Conservation (phyloP, 2,797 vertebrate genomes). For the Yasuhikotakia modesta region DNA sequence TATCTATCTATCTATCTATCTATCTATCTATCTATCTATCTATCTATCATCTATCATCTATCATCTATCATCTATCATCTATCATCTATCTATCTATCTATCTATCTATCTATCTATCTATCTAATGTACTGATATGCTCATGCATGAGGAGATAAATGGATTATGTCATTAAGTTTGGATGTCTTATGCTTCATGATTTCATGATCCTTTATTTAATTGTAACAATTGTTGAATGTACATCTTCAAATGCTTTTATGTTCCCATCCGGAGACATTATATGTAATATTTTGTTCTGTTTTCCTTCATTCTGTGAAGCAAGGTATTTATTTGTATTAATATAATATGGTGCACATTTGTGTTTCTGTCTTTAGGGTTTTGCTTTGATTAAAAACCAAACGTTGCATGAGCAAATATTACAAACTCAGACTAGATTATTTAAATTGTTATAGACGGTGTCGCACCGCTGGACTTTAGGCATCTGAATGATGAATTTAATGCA, state of each 20-base stretch:
- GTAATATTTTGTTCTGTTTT: too few species aligned
- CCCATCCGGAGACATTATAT: too few species aligned
- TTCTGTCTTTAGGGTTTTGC: not conserved
- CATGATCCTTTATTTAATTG: not conserved
- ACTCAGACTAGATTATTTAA: not conserved
- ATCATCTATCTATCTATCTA: constrained; percentile 22
- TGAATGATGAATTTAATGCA: not conserved
- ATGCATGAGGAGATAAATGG: not conserved
- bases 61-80: not conserved
- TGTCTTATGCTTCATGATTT: not conserved
- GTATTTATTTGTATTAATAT: not conserved
- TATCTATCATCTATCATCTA: not conserved
- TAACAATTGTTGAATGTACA: not conserved
- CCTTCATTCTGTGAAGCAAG: not conserved
- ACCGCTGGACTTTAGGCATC: not conserved
- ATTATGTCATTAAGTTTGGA: not conserved
- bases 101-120: constrained; percentile 18
- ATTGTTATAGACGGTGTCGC: not conserved
- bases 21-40: constrained; percentile 6
- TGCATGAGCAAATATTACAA: not conserved
- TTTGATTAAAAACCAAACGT: constrained; percentile 21
- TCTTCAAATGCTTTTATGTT: not conserved
- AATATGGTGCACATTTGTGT: not conserved
- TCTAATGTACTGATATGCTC: not conserved
- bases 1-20: constrained; percentile 21